Conservation (phyloP, 2,113 vertebrate species). For the Corythaeola cristata region DNA sequence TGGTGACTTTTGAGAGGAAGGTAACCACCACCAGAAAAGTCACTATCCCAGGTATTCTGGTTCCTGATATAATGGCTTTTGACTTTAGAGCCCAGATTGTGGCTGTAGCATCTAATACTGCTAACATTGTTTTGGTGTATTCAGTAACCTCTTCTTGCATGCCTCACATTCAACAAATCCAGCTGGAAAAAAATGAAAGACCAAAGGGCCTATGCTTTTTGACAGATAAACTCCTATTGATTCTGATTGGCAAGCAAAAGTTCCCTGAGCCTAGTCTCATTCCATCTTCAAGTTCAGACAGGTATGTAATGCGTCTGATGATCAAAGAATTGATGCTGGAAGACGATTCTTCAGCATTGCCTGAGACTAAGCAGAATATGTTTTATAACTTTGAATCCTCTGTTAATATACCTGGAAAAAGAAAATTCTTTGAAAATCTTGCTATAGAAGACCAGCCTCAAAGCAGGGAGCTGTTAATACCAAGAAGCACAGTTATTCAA, state of each 20-base stretch:
- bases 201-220: conserved; percentile 90
- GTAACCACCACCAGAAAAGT: conserved; percentile 89
- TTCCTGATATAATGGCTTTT: conserved; percentile 89
- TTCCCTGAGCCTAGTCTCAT: conserved; percentile 80
- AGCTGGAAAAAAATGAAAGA: conserved; percentile 84
- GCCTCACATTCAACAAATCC: conserved; percentile 90
- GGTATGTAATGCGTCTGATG: conserved; percentile 81
- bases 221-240: conserved; percentile 81
- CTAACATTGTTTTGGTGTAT: conserved; percentile 86
- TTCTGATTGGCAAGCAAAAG: conserved; percentile 88
- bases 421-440: conserved; percentile 81
- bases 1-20: conserved; percentile 88
- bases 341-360: conserved; percentile 62
- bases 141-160: conserved; percentile 84
- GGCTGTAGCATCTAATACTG: conserved; percentile 88
- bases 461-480: conserved; percentile 79
- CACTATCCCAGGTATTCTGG: conserved; percentile 87
- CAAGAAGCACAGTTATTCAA: conserved; percentile 73
- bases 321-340: conserved; percentile 81
- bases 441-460: conserved; percentile 73
- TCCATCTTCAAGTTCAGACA: conserved; percentile 86
- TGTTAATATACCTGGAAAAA: conserved; percentile 75
- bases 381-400: conserved; percentile 63
- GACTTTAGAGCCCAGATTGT: conserved; percentile 81
- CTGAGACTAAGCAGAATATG: conserved; percentile 25